Evolutionary conservation across 1,140 invertebrate species (phyloP).

Genomic region (Tetraneura akinire): DNA sequence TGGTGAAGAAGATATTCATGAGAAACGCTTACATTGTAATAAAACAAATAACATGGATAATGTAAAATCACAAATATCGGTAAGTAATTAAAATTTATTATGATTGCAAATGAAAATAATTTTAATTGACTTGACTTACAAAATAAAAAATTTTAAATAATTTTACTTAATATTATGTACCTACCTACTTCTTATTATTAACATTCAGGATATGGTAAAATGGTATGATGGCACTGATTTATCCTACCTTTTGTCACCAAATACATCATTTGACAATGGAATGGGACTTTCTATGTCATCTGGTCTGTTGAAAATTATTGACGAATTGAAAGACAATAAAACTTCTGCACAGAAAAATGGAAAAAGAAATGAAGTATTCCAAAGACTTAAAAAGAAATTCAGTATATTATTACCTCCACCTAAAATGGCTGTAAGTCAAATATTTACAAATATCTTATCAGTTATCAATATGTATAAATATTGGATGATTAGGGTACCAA

Average conservation of each 20-base stretch:
- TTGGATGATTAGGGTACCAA: background rate
- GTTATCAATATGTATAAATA: too few species aligned
- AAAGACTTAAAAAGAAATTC: slow-evolving; percentile 16
- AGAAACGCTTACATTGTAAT: too few species aligned
- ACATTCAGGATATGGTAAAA: background rate
- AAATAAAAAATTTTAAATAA: too few species aligned
- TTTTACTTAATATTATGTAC: too few species aligned
- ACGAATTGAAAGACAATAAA: background rate
- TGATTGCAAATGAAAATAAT: too few species aligned
- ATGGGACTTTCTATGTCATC: background rate
- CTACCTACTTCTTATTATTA: too few species aligned
- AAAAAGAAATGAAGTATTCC: background rate
- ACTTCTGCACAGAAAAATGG: background rate
- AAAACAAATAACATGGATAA: too few species aligned
- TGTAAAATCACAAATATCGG: too few species aligned
- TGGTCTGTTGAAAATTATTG: background rate
- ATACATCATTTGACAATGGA: slow-evolving; percentile 3
- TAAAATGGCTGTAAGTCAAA: background rate
- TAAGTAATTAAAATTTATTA: too few species aligned
- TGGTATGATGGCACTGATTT: slow-evolving; percentile 18
- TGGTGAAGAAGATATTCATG: background rate
- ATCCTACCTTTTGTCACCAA: slow-evolving; percentile 5
- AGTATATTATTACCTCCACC: slow-evolving; percentile 5
- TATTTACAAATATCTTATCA: background rate
- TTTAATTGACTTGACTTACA: too few species aligned